These are phyloP conservation scores for Trichonephila clavipes DNA, from an alignment of 1,140 invertebrate genomes.

Conservation along the genomic window DNA sequence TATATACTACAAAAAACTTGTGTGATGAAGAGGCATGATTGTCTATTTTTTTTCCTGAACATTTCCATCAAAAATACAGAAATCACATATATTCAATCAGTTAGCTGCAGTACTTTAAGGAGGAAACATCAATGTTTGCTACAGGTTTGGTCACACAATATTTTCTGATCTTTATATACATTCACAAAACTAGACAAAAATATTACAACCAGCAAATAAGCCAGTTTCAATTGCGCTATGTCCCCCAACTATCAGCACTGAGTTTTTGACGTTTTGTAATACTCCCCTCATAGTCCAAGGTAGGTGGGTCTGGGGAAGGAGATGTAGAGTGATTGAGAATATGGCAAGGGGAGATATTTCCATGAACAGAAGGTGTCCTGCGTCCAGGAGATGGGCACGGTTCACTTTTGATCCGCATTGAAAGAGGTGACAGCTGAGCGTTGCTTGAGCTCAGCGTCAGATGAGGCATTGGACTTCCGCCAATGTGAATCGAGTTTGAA, in stretches of 20 bases:
- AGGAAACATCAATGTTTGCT: background rate
- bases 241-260: slow-evolving; percentile 65
- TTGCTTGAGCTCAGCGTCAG: slow-evolving; percentile 91
- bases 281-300: slow-evolving; percentile 90
- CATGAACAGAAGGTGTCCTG: slow-evolving; percentile 76
- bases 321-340: slow-evolving; percentile 79
- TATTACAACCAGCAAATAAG: background rate
- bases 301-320: slow-evolving; percentile 80
- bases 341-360: slow-evolving; percentile 84
- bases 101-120: slow-evolving; percentile 44
- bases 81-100: background rate
- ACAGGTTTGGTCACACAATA: slow-evolving; percentile 3
- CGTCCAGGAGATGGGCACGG: slow-evolving; percentile 83
- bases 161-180: slow-evolving; percentile 57
- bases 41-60: background rate
- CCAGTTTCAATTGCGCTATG: slow-evolving; percentile 10
- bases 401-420: slow-evolving; percentile 95
- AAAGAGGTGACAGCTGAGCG: slow-evolving; percentile 87
- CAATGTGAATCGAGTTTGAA: slow-evolving; percentile 59
- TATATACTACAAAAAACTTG: background rate
- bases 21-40: background rate
- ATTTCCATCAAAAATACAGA: background rate
- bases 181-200: slow-evolving; percentile 54
- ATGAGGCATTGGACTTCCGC: slow-evolving; percentile 78
- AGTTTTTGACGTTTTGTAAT: slow-evolving; percentile 65